Evolutionary conservation across 2,888 invertebrate species (phyloP), one percentile per base, ranked within the genome.

Genomic region (Troides helena): DNA sequence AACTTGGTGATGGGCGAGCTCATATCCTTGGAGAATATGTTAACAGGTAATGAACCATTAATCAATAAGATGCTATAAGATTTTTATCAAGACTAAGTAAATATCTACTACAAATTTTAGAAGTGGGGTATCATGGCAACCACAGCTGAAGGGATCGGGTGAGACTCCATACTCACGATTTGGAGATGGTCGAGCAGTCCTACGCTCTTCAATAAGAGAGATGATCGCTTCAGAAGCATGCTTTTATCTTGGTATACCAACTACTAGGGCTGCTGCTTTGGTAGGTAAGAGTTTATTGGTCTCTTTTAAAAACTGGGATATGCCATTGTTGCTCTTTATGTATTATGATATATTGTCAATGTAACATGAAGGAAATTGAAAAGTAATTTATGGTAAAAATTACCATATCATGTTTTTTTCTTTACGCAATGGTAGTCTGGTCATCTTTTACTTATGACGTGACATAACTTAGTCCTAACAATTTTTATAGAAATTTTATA

Each of bases 111-210:
- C 8, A 7, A 39, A 7, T 39, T 39, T 1, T 10, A 93, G 93
- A 61, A 86, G 89, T 70, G 93, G 93, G 17, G 94, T 94, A 77
- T 84, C 93, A 72, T 95, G 95, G 94, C 95, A 95, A 78, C 90
- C 94, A 0, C 95, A 95, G 76, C 80, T 95, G 4, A 95, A 95
- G 81, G 95, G 95, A 0, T 93, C 94, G 0, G 95, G 95, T 0
- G 90, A 90, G 75, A 95, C 95, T 0, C 95, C 95, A 0, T 95
- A 94, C 83, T 95, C 95, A 0, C 89, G 95, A 18, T 90, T 93
- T 75, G 95, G 94, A 0, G 95, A 95, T 81, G 95, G 95, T 0
- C 89, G 95, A 46, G 95, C 95, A n/a, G 95, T 95, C 1, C 85
- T 95, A 0, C 88, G 95, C n/a, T 95, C 95, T 0, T 94, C 94